Evolutionary conservation across 2,113 vertebrate genomes (phyloP).

Genomic region (Entosphenus tridentatus): DNA sequence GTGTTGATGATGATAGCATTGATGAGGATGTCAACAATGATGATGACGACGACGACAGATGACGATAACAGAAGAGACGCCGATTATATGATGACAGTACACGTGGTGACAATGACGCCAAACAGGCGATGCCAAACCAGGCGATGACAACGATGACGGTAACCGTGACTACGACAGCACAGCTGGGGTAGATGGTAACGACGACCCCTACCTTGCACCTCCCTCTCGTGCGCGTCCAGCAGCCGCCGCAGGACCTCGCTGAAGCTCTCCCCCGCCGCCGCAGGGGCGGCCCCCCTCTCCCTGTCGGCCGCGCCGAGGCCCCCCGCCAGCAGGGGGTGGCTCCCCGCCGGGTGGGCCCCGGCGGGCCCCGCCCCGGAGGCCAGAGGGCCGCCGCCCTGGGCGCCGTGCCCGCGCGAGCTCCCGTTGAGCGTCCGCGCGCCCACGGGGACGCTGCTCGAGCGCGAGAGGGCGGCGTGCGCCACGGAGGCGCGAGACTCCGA

Average conservation of each 20-base stretch:
- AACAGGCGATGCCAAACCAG: too few relatives aligned
- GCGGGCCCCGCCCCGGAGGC: too few relatives aligned
- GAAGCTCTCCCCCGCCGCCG: neutral
- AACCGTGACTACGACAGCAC: too few relatives aligned
- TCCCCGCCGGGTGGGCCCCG: neutral
- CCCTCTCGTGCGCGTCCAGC: conserved; percentile 6
- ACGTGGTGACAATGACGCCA: too few relatives aligned
- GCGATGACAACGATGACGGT: too few relatives aligned
- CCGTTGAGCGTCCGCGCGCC: conserved; percentile 5
- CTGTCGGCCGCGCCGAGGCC: neutral
- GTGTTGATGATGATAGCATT: too few relatives aligned
- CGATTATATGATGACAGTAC: too few relatives aligned
- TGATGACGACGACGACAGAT: too few relatives aligned
- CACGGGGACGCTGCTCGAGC: conserved; percentile 1
- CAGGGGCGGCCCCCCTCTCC: conserved; percentile 1
- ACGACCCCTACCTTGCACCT: conserved; percentile 1
- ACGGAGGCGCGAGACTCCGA: conserved; percentile 4
- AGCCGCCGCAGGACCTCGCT: neutral
- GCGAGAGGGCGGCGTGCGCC: neutral
- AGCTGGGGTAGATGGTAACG: too few relatives aligned
- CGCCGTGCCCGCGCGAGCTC: neutral
- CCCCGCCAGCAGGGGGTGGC: neutral
- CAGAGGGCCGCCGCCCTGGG: too few relatives aligned
- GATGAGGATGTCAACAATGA: too few relatives aligned
- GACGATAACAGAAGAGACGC: too few relatives aligned